These are phyloP conservation scores for Drosophila koepferae DNA, from an alignment of 2,888 invertebrate species.

Conservation along the genomic window DNA sequence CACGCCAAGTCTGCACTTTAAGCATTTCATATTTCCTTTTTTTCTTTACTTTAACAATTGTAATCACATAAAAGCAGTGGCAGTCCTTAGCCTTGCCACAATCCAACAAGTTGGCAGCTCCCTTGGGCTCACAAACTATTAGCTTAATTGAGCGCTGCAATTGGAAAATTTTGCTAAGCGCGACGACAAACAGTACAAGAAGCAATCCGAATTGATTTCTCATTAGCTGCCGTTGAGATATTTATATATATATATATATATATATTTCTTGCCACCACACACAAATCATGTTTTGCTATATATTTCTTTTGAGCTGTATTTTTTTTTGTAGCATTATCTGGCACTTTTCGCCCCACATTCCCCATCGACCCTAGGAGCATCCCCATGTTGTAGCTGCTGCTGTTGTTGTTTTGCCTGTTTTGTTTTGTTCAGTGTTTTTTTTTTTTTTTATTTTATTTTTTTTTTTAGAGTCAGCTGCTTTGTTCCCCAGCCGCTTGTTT, in stretches of 20 bases:
- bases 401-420: background rate
- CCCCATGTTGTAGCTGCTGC: background rate
- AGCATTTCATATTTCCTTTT: background rate
- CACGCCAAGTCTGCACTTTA: background rate
- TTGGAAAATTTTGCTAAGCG: background rate
- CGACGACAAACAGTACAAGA: background rate
- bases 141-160: slow-evolving; percentile 1
- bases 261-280: background rate
- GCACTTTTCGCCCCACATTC: slow-evolving; percentile 3
- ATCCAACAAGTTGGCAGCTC: slow-evolving; percentile 2
- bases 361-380: background rate
- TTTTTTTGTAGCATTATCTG: background rate
- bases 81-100: background rate
- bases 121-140: background rate
- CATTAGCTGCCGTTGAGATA: slow-evolving; percentile 16
- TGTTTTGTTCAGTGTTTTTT: background rate
- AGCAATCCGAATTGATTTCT: slow-evolving; percentile 16
- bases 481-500: slow-evolving; percentile 37
- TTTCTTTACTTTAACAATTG: background rate
- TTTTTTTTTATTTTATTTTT: slow-evolving; percentile 9
- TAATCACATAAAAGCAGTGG: background rate
- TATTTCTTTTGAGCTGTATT: background rate
- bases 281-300: slow-evolving; percentile 6
- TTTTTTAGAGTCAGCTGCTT: slow-evolving; percentile 47
- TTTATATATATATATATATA: background rate